These are phyloP conservation scores for Parnassius smintheus DNA, from an alignment of 2,888 invertebrate genomes.

Conservation along the genomic window DNA sequence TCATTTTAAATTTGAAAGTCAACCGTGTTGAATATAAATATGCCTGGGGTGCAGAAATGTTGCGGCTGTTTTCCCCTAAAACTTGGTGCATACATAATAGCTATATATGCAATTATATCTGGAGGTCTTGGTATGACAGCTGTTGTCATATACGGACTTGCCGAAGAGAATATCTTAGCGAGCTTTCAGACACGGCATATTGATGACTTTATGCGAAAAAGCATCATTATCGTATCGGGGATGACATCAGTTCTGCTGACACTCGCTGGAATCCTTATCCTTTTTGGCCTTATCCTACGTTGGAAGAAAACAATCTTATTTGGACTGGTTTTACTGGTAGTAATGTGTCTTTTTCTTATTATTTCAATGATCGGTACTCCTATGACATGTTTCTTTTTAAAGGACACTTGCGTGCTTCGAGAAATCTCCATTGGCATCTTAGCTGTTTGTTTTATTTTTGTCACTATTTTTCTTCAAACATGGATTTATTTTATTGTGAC, in stretches of 20 bases:
- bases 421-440: slow-evolving; percentile 34
- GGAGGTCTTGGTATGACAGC: slow-evolving; percentile 42
- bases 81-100: slow-evolving; percentile 44
- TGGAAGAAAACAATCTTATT: slow-evolving; percentile 17
- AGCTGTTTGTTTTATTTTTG: slow-evolving; percentile 29
- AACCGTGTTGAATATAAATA: neutral
- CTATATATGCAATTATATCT: slow-evolving; percentile 40
- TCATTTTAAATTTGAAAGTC: neutral
- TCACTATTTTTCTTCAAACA: slow-evolving; percentile 41
- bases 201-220: slow-evolving; percentile 41
- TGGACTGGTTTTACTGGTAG: slow-evolving; percentile 34
- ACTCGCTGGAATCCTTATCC: slow-evolving; percentile 37
- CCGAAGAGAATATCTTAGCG: slow-evolving; percentile 39
- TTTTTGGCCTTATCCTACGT: slow-evolving; percentile 35
- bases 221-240: slow-evolving; percentile 38
- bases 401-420: slow-evolving; percentile 41
- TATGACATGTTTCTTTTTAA: slow-evolving; percentile 43
- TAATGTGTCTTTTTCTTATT: slow-evolving; percentile 39
- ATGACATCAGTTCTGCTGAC: slow-evolving; percentile 40
- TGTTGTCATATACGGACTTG: slow-evolving; percentile 44
- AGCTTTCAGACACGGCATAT: slow-evolving; percentile 27
- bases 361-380: slow-evolving; percentile 34
- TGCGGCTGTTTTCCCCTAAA: slow-evolving; percentile 32
- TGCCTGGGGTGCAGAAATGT: slow-evolving; percentile 30
- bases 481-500: slow-evolving; percentile 54